These are phyloP conservation scores for Balanococcus diminutus DNA, from an alignment of 2,888 invertebrate species.

Conservation along the genomic window DNA sequence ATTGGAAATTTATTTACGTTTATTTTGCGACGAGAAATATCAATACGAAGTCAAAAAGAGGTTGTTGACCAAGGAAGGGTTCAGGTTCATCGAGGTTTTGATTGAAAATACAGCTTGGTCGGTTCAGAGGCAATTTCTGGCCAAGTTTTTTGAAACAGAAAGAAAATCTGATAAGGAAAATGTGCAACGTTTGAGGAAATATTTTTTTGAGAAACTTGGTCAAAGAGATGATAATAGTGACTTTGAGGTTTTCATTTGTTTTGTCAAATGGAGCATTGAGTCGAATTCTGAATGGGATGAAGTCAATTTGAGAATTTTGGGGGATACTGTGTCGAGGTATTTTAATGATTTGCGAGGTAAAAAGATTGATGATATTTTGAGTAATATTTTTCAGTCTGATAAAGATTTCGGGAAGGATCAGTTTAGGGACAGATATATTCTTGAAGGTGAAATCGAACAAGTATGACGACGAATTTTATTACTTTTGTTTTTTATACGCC, in stretches of 20 bases:
- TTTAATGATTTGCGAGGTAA: not conserved
- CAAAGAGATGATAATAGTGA: not conserved
- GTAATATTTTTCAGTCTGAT: not conserved
- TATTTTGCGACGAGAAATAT: not conserved
- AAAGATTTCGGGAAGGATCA: not conserved
- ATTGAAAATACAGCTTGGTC: slow-evolving; percentile 17
- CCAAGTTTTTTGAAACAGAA: not conserved
- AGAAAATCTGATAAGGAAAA: not conserved
- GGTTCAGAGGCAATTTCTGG: not conserved
- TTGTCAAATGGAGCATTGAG: not conserved
- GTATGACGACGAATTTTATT: not conserved
- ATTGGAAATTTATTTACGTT: not conserved
- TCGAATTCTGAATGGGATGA: not conserved
- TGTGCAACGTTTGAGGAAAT: not conserved
- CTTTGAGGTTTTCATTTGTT: not conserved
- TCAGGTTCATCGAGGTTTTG: not conserved
- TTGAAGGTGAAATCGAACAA: not conserved
- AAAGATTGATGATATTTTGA: not conserved
- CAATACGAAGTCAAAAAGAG: not conserved
- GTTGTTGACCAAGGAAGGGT: not conserved
- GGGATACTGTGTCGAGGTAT: not conserved
- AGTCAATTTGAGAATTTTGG: not conserved
- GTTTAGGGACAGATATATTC: not conserved
- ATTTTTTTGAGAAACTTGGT: not conserved
- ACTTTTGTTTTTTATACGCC: not conserved